These are phyloP conservation scores for Romanogobio albipinnatus DNA, from an alignment of 2,113 vertebrate species.

Conservation along the genomic window DNA sequence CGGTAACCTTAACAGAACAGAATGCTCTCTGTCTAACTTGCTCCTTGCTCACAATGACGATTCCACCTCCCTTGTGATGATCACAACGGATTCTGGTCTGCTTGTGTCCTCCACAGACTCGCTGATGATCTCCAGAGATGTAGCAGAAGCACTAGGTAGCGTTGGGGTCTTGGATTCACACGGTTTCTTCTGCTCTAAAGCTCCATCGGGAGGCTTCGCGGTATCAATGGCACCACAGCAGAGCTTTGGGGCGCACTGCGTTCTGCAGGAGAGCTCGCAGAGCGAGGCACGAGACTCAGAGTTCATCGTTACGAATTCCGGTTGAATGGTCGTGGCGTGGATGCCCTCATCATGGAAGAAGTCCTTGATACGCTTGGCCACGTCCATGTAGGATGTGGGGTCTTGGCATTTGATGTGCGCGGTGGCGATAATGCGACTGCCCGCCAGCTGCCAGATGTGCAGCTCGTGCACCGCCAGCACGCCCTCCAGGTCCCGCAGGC, in stretches of 20 bases:
- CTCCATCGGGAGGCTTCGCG: constrained; percentile 67
- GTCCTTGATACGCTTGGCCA: constrained; percentile 96
- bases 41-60: constrained; percentile 74
- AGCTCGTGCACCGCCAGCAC: constrained; percentile 95
- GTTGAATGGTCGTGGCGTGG: constrained; percentile 98
- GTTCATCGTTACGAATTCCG: constrained; percentile 91
- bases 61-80: constrained; percentile 71
- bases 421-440: constrained; percentile 97
- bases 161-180: constrained; percentile 33
- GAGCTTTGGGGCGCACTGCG: constrained; percentile 94
- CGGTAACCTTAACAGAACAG: neutral
- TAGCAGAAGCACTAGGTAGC: constrained; percentile 73
- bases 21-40: neutral
- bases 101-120: constrained; percentile 74
- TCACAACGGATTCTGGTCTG: constrained; percentile 47
- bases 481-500: constrained; percentile 85
- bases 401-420: constrained; percentile 98
- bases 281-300: constrained; percentile 84
- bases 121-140: constrained; percentile 83
- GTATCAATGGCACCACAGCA: constrained; percentile 85
- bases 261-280: constrained; percentile 95
- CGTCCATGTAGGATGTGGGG: constrained; percentile 94
- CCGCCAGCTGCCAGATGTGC: constrained; percentile 97
- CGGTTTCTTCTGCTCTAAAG: neutral
- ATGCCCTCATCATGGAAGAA: constrained; percentile 97